Evolutionary conservation across 2,888 invertebrate species (phyloP), one percentile per base, ranked within the genome.

Genomic region (Tridacna crocea): DNA sequence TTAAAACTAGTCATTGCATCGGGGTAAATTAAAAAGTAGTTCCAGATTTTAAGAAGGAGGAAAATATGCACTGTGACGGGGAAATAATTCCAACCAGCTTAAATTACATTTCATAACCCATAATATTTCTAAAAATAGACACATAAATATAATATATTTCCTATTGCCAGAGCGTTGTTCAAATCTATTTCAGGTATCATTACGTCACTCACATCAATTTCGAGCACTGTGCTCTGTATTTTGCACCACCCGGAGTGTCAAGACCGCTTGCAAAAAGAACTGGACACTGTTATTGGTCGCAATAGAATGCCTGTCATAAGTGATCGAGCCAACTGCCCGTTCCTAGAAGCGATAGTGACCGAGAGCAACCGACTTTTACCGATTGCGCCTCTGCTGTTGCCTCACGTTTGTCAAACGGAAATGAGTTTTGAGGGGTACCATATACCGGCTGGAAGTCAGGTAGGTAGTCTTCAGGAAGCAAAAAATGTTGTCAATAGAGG

Each of bases 171-270:
- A 36, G 36, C 36, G 8, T 36, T 2, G 8, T 8, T 36, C 8
- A 8, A 36, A 36, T 36, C 8, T 36, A 36, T 36, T 36, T 8
- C 46, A 66, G 66, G 66, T 19, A 27, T 66, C n/a, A 10, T 46
- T 15, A 66, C 66, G 12, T 46, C 46, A 17, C 17, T 36, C 0
- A 15, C 66, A 19, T 36, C 36, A 3, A 26, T 66, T 17, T 15
- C 36, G 1, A 46, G 66, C 11, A 66, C 36, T 27, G 46, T 66
- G 13, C 22, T 66, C 4, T 66, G 66, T 11, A 36, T 66, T 46
- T n/a, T 66, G 46, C 27, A 36, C 66, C 46, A 66, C n/a, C 46
- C 36, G n/a, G 46, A 66, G 66, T 46, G n/a, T 27, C 66, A 66
- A n/a, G 15, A 66, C 27, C 15, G 46, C n/a, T n/a, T 66, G 19